phyloP scores from a whole-genome alignment of 2,113 vertebrate species.

The Machaerirhynchus nigripectus region DNA sequence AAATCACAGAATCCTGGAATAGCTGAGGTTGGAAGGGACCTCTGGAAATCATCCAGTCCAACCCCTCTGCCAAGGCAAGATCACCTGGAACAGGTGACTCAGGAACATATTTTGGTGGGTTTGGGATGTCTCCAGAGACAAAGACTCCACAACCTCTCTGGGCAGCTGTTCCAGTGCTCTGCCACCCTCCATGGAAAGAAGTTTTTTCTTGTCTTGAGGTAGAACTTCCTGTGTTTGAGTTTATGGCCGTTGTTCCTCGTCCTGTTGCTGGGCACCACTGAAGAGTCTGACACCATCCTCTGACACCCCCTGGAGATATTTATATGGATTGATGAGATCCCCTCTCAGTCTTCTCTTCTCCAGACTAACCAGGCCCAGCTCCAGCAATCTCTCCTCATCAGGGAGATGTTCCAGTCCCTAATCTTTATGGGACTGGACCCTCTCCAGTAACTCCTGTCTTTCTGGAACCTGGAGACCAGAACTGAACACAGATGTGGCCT shows the following conservation, averaged over 20 bases:
- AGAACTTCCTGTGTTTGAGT: neutral
- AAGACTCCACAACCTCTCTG: neutral
- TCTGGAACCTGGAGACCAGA: neutral
- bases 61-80: neutral
- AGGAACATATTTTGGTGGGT: neutral
- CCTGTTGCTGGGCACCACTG: neutral
- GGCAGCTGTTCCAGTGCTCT: neutral
- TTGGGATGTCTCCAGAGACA: neutral
- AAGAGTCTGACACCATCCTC: neutral
- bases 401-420: neutral
- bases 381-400: neutral
- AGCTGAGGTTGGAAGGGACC: neutral
- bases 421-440: neutral
- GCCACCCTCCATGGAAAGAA: neutral
- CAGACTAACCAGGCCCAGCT: neutral
- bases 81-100: neutral
- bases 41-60: neutral
- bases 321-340: neutral
- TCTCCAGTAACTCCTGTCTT: neutral
- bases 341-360: neutral
- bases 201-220: neutral
- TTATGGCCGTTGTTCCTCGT: neutral
- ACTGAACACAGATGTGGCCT: neutral
- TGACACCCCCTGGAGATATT: neutral
- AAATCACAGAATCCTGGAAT: neutral